Evolutionary conservation across 2,797 vertebrate genomes (phyloP), one percentile per base, ranked within the genome.

Genomic region (Setipinna tenuifilis): DNA sequence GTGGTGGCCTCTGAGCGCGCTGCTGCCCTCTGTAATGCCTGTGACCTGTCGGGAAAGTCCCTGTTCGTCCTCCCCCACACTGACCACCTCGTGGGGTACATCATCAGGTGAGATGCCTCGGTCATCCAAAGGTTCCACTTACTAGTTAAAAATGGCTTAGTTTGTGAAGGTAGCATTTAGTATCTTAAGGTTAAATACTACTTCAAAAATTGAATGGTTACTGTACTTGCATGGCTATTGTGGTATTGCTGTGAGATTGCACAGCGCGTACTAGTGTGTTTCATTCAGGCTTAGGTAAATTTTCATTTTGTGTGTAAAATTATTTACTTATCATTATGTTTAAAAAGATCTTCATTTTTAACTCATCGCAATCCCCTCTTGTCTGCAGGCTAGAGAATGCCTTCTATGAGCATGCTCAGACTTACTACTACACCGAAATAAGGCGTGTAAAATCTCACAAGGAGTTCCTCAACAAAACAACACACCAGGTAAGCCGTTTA

Each of bases 401-500:
- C 4, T 99, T 99, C 93, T 99, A 99, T 87, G 98, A 99, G 83
- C 98, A 99, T 4, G 96, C 98, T 10, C 98, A 99, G 92, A 99
- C 97, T 0, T 99, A 99, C 81, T 99, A 99, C 92, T 98, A 99
- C 83, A 98, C 97, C 0, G 98, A 99, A 95, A 98, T 99, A 59
- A 94, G 98, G 82, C 96, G 98, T 88, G 98, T 99, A 83, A 99
- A 99, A 89, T 98, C 98, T n/a, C 98, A 99, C 88, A 99, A 99
- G 91, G 98, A 99, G 89, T 99, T 98, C 91, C 96, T 99, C 89
- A 99, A 99, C 94, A 99, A 99, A 95, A 99, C 98, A 5, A 99
- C 98, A 25, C 98, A 99, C 89, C 98, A 99, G 97, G 98, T 99
- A 94, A 82, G 81, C 86, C 21, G 11, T 41, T 78, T 41, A 41